A percentile compares a stretch with the other conserved stretches of the same genome.
Evolutionary conservation across 2,113 vertebrate species (phyloP).

Genomic region (Rhipidura dahli): DNA sequence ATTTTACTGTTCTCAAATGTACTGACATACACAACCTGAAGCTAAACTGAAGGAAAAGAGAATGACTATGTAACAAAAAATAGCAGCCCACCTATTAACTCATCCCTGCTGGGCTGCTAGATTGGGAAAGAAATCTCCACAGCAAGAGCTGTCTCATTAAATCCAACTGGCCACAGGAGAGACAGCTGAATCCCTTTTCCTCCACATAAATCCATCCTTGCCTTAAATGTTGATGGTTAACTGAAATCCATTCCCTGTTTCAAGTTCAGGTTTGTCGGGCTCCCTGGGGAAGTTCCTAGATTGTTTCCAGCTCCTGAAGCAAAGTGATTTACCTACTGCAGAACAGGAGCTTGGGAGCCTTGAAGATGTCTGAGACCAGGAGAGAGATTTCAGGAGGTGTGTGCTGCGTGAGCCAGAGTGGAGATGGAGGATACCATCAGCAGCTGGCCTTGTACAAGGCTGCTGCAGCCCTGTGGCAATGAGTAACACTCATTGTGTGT

Average conservation of each 20-base stretch:
- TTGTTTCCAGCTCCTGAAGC: conserved; percentile 14
- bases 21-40: not conserved
- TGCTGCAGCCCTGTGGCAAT: not conserved
- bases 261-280: not conserved
- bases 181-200: not conserved
- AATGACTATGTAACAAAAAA: not conserved
- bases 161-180: conserved; percentile 22
- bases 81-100: conserved; percentile 18
- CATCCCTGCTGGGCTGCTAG: not conserved
- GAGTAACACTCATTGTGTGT: not conserved
- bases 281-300: conserved; percentile 14
- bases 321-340: not conserved
- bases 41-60: not conserved
- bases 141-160: conserved; percentile 36
- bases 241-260: not conserved
- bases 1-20: not conserved
- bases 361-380: not conserved
- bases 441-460: not conserved
- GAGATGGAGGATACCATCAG: not conserved
- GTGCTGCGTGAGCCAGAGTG: not conserved
- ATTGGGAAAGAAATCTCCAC: conserved; percentile 30
- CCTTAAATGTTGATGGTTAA: not conserved
- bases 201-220: conserved; percentile 13
- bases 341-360: not conserved
- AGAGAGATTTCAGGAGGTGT: not conserved